Evolutionary conservation across 1,140 invertebrate species (phyloP), one percentile per base, ranked within the genome.

Genomic region (Drosophila tristis): DNA sequence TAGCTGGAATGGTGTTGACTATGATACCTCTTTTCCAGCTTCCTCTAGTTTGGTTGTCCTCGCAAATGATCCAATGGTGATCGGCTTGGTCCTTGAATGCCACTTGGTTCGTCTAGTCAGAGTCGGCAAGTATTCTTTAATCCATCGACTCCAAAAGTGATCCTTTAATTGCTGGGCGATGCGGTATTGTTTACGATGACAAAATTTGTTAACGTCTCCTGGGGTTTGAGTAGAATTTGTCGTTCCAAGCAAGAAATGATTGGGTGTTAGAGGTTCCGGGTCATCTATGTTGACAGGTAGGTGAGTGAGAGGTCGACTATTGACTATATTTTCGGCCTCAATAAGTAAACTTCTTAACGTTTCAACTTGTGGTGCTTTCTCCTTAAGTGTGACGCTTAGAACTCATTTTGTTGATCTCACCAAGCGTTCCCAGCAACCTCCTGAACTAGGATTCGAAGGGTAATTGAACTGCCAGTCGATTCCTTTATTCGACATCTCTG

Each of bases 321-420:
- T 16, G 16, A 16, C 64, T 5, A 68, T 63, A 49, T 80, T 60
- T 53, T 86, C 76, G 2, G 63, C 74, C 65, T 80, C 86, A 13
- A 76, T 68, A 13, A 85, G 48, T 4, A 77, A 8, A 6, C 74
- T 78, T 13, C 45, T 25, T 5, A 91, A 50, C 2, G 71, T 58
- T 45, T 90, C 76, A 29, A 79, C 79, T 11, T 53, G 54, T 11
- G 78, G 80, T 2, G 67, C 50, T 20, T 43, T 47, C 15, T 80
- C 73, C 2, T 68, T 49, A 4, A 90, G 47, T 0, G 61, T 66
- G 0, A 61, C 57, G 11, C 25, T 8, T 2, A 80, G 65, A 1
- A 79, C 82, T 16, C 29, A 7, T 56, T 51, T 90, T 81, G 1
- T 82, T 74, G 13, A 63, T 66, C 1, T 26, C 9, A 89, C 73